Percentiles rank a stretch among this genome's conserved stretches.
phyloP scores from a whole-genome alignment of 2,113 vertebrate genomes.

The Geococcyx californianus region DNA sequence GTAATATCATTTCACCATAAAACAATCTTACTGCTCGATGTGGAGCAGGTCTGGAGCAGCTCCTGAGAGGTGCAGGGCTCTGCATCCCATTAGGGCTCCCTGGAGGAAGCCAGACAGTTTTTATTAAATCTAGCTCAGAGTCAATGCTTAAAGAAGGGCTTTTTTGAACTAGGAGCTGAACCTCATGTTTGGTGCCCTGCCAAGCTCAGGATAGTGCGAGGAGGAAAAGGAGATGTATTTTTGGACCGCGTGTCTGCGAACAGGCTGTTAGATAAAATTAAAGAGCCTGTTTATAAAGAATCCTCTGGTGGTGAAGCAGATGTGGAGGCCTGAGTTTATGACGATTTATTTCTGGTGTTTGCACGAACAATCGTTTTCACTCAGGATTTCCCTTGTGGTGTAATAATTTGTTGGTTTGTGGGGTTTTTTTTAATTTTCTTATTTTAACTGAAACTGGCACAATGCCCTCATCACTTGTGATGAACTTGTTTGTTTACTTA shows the following conservation, averaged over 20 bases:
- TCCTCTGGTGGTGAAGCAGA: slow-evolving; percentile 45
- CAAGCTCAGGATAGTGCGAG: slow-evolving; percentile 42
- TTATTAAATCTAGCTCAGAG: slow-evolving; percentile 57
- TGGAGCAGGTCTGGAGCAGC: not conserved
- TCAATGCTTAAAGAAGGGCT: slow-evolving; percentile 39
- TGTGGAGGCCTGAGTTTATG: slow-evolving; percentile 30
- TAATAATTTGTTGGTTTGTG: slow-evolving; percentile 30
- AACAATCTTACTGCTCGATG: not conserved
- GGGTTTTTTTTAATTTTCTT: not conserved
- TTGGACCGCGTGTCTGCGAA: slow-evolving; percentile 47
- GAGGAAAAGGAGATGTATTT: slow-evolving; percentile 64
- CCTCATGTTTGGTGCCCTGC: slow-evolving; percentile 67
- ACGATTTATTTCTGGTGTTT: slow-evolving; percentile 45
- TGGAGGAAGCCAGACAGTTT: not conserved
- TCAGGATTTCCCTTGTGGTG: not conserved
- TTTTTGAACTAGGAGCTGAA: slow-evolving; percentile 68
- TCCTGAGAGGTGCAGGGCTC: not conserved
- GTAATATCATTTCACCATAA: not conserved
- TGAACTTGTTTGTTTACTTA: slow-evolving; percentile 52
- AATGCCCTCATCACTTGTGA: not conserved
- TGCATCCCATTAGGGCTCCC: slow-evolving; percentile 52
- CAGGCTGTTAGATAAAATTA: slow-evolving; percentile 65
- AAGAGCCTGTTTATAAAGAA: slow-evolving; percentile 64
- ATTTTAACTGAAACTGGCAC: slow-evolving; percentile 43
- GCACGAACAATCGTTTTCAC: slow-evolving; percentile 21